Evolutionary conservation across 1,140 invertebrate genomes (phyloP), one percentile per base, ranked within the genome.

Genomic region (Bombus fervidus): DNA sequence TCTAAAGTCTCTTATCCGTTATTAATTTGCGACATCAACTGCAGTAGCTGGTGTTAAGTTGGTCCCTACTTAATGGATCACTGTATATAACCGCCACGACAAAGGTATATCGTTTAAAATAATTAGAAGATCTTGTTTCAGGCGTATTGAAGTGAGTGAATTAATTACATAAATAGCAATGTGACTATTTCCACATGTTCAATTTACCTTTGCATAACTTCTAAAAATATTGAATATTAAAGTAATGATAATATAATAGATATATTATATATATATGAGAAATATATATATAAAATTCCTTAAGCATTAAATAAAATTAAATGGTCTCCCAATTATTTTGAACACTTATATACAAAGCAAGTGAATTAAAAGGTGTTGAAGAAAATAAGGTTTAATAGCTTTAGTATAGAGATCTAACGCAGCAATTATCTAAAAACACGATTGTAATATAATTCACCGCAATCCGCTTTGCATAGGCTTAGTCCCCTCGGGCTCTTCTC

Each of bases 391-490:
- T 15, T 53, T 83, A 68, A 39, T 5, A 1, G 12, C 25, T 3
- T 57, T 57, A 69, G 18, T 18, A 13, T 25, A 71, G 53, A 62
- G 3, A 57, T 25, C 12, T 59, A 62, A 37, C 53, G 37, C 15
- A 53, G 8, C 2, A 76, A 69, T 83, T 77, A 83, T 41, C 28
- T 77, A 25, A 53, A 68, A 83, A 83, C 34, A 18, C n/a, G 73
- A 68, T 81, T 6, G 15, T 15, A 15, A 39, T 62, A 18, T 83
- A 68, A 83, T 83, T 53, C 18, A 53, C 57, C 22, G 15, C 43
- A 37, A 2, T 53, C 47, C 47, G 47, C 47, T 39, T 68, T 39
- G 31, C 66, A 64, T 39, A 77, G 62, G 28, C 31, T 68, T 77
- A 83, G 53, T 53, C 6, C 15, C 18, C 4, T 22, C 9, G 18